A percentile compares a stretch with the other conserved stretches of the same genome.
Evolutionary conservation across 23 tunicate genomes (phyloP).

Genomic region (Oikopleura dioica): DNA sequence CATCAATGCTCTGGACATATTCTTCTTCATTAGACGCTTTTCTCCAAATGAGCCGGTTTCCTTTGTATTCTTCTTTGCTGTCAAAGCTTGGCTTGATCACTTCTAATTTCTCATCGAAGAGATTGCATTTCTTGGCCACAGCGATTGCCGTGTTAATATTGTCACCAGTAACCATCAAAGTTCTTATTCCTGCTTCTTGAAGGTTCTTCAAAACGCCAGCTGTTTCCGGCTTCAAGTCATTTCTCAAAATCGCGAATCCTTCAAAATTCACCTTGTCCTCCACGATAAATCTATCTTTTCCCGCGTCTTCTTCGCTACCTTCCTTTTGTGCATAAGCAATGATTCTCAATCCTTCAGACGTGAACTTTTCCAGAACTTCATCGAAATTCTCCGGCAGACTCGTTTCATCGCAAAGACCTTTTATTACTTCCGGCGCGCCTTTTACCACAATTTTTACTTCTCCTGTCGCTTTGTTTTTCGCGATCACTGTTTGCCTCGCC

Average conservation of each 20-base stretch:
- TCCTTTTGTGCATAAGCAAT: not conserved
- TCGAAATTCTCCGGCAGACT: constrained; percentile 34
- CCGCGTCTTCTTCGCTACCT: not conserved
- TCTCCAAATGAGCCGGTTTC: too few relatives aligned
- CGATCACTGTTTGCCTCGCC: not conserved
- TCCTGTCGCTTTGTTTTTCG: not conserved
- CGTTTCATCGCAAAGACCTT: constrained; percentile 25
- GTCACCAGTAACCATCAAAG: constrained; percentile 97
- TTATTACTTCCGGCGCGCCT: constrained; percentile 83
- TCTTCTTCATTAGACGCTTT: too few relatives aligned
- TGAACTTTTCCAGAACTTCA: constrained; percentile 17
- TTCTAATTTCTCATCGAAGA: constrained; percentile 13
- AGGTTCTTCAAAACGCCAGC: constrained; percentile 13
- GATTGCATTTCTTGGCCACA: constrained; percentile 49
- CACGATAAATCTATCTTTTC: not conserved
- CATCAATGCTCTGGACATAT: not conserved
- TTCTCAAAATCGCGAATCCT: not conserved
- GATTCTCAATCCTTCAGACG: not conserved
- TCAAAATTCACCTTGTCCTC: not conserved
- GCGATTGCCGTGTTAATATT: constrained; percentile 65
- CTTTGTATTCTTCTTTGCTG: too few relatives aligned
- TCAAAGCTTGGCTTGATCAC: too few relatives aligned
- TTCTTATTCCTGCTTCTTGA: constrained; percentile 34
- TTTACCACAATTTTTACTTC: constrained; percentile 15
- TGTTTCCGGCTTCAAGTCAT: not conserved